These are phyloP conservation scores for Echinometra lucunter DNA, from an alignment of 53 echinoderm and acorn worm genomes.

Conservation along the genomic window DNA sequence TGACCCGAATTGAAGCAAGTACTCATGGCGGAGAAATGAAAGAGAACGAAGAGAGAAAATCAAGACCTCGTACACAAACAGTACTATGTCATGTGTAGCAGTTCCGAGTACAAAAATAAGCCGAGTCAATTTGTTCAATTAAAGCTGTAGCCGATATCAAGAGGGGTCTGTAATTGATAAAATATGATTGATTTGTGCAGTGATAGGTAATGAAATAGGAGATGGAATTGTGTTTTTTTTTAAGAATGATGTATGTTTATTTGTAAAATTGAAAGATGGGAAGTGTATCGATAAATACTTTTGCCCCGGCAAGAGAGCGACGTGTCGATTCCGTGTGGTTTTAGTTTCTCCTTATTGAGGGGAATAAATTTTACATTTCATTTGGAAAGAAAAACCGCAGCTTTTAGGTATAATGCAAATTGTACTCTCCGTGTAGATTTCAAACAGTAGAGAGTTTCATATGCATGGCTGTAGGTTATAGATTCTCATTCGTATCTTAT, in stretches of 20 bases:
- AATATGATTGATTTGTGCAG: neutral
- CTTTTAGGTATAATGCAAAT: too few relatives aligned
- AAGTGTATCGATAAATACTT: neutral
- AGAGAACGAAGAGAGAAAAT: conserved; percentile 20
- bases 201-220: neutral
- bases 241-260: neutral
- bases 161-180: neutral
- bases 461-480: neutral
- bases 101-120: conserved; percentile 14
- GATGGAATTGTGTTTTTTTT: neutral
- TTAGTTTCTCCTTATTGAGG: neutral
- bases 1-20: conserved; percentile 36
- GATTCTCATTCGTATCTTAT: neutral
- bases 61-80: conserved; percentile 46
- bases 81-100: conserved; percentile 37
- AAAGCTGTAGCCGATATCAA: neutral
- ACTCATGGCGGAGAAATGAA: conserved; percentile 16
- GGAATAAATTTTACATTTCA: neutral
- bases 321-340: neutral
- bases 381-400: neutral
- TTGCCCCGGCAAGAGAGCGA: neutral
- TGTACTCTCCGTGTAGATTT: too few relatives aligned
- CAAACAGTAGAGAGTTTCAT: neutral
- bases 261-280: neutral
- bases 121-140: conserved; percentile 38